These are phyloP conservation scores for Ochlodes sylvanus DNA, from an alignment of 2,888 invertebrate genomes.

Conservation along the genomic window DNA sequence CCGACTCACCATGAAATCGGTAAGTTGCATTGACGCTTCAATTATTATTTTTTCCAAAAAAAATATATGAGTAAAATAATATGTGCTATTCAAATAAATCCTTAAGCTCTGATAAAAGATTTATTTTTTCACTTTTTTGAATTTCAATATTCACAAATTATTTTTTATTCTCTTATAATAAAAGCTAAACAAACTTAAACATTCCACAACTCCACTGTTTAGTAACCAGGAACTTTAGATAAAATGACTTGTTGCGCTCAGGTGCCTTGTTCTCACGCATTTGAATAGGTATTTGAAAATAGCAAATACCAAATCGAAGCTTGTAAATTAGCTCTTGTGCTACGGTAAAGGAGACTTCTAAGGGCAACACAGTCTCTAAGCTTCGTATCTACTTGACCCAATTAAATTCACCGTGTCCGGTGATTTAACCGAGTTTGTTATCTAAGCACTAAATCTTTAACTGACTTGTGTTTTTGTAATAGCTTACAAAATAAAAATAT, in stretches of 20 bases:
- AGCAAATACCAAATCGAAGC: conserved; percentile 36
- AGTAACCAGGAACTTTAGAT: conserved; percentile 32
- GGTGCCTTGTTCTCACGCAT: conserved; percentile 35
- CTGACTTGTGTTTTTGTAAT: neutral
- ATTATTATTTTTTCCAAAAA: conserved; percentile 9
- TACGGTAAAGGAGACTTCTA: conserved; percentile 32
- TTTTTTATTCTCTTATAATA: neutral
- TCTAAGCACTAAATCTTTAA: conserved; percentile 30
- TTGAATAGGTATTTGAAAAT: conserved; percentile 35
- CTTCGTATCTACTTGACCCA: conserved; percentile 38
- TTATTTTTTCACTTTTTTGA: too few species aligned
- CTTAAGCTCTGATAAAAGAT: too few species aligned
- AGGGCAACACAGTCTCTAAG: conserved; percentile 33
- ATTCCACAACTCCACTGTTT: neutral
- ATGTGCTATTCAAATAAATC: too few species aligned
- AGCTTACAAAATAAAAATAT: neutral
- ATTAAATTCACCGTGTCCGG: conserved; percentile 36
- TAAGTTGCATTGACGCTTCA: conserved; percentile 52
- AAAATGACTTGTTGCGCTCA: conserved; percentile 18
- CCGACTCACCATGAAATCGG: conserved; percentile 62
- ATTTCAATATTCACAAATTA: too few species aligned
- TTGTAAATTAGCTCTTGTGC: conserved; percentile 37
- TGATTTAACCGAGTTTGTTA: conserved; percentile 29
- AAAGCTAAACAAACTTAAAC: neutral
- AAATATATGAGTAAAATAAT: too few species aligned